phyloP scores from a whole-genome alignment of 2,888 invertebrate genomes.

The Eilema depressum region DNA sequence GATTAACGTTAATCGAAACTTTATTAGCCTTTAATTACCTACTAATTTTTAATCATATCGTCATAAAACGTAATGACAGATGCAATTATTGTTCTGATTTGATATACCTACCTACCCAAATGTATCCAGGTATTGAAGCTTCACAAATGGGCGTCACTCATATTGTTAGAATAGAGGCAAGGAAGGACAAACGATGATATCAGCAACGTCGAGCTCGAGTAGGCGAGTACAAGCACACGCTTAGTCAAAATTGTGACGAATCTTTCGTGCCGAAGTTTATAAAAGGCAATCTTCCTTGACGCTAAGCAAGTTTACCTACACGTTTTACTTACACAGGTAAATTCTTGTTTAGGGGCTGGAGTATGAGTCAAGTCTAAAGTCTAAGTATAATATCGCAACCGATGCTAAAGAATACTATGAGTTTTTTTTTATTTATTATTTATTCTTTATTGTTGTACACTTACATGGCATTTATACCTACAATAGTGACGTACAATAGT shows the following conservation, averaged over 20 bases:
- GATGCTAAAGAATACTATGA: background rate
- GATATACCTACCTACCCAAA: slow-evolving; percentile 13
- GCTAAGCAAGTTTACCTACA: slow-evolving; percentile 21
- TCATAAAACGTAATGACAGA: too few relatives aligned
- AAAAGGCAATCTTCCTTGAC: slow-evolving; percentile 34
- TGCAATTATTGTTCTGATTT: too few relatives aligned
- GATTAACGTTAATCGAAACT: too few relatives aligned
- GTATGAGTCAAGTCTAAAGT: background rate
- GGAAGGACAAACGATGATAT: slow-evolving; percentile 52
- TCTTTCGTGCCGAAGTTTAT: slow-evolving; percentile 29
- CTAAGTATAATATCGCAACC: background rate
- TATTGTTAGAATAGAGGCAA: slow-evolving; percentile 35
- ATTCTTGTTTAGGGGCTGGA: background rate
- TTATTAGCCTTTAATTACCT: too few relatives aligned
- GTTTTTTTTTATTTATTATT: too few relatives aligned
- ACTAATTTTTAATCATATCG: too few relatives aligned
- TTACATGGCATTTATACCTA: too few relatives aligned
- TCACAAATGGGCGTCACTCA: slow-evolving; percentile 4
- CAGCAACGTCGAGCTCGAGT: slow-evolving; percentile 45
- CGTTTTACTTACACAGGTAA: slow-evolving; percentile 2
- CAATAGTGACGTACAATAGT: too few relatives aligned
- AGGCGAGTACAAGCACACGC: slow-evolving; percentile 49
- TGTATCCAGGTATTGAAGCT: slow-evolving; percentile 12
- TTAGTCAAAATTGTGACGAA: slow-evolving; percentile 48
- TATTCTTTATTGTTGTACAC: too few relatives aligned